Base-by-base conservation (phyloP, 2,113 vertebrate species). In the Xiphorhynchus elegans region DNA sequence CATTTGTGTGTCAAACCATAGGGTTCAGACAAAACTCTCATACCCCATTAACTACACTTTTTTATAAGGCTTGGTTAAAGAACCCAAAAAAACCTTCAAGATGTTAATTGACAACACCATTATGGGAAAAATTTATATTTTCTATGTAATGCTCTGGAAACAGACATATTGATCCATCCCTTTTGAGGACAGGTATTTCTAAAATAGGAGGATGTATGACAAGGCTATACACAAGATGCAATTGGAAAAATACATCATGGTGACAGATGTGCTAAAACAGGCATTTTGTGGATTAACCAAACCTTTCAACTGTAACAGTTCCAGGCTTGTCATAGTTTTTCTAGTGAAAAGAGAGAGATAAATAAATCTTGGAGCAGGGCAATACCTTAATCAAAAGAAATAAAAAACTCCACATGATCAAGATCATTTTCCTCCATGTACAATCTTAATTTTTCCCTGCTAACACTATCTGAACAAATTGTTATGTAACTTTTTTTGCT, bases 241-340 rank as follows among this genome's bases (percentile, higher is more conserved):
- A 18, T 26, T 81, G 72, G 29, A 92, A 79, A 50, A 90, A 49
- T 73, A 46, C 17, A 67, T 73, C 33, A 59, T 29, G 29, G 6
- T 60, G 79, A 56, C 44, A 94, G 58, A 63, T 72, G 37, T 49
- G 11, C 78, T 80, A 68, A 95, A 85, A 62, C 59, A 80, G 26
- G 72, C 24, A 81, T 44, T 29, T 47, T 55, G 26, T 74, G 58
- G 49, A 80, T 95, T 95, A 97, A 91, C 35, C 59, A 94, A 90
- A 55, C 12, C 63, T 73, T 89, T 94, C 52, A 90, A 50, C 39
- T 80, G 37, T 17, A 89, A 35, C 78, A 55, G 68, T 83, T 93
- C 33, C 81, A 26, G 33, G 20, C 9, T 86, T 89, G 21, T 87
- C 87, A 19, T 87, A 87, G 50, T 23, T 94, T 92, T 97, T 80